These are phyloP conservation scores for Rotaria socialis DNA, from an alignment of 2,888 invertebrate genomes.

Conservation along the genomic window DNA sequence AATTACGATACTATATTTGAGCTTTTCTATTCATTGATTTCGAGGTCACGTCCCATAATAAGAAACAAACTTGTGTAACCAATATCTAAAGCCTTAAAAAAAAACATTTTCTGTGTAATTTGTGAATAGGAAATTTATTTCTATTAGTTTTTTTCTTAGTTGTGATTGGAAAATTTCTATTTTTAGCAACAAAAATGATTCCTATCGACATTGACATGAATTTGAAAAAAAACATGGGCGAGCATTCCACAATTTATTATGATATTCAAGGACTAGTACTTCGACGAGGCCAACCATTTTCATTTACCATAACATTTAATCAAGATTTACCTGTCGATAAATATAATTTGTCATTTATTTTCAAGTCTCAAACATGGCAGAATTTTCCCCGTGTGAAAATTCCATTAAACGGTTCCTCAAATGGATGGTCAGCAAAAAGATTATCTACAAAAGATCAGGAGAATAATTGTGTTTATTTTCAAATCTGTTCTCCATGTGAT, in stretches of 20 bases:
- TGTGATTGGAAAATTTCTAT: neutral
- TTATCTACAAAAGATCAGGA: neutral
- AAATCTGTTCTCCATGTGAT: neutral
- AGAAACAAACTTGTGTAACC: no score
- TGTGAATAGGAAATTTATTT: no score
- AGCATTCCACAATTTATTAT: conserved; percentile 5
- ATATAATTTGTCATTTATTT: neutral
- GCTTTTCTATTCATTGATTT: no score
- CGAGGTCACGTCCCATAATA: no score
- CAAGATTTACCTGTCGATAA: neutral
- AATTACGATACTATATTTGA: no score
- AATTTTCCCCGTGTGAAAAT: neutral
- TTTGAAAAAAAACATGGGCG: neutral
- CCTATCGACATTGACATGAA: neutral
- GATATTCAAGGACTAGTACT: neutral
- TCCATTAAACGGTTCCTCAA: neutral
- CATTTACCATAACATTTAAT: neutral
- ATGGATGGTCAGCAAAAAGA: neutral
- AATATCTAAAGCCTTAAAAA: no score
- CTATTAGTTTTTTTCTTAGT: no score
- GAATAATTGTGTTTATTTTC: neutral
- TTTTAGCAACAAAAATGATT: neutral
- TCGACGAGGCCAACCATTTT: conserved; percentile 32
- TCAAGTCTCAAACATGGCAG: neutral
- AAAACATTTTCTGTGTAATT: no score